Base-by-base conservation (phyloP, 2,113 vertebrate genomes). In the Calidris pygmaea region DNA sequence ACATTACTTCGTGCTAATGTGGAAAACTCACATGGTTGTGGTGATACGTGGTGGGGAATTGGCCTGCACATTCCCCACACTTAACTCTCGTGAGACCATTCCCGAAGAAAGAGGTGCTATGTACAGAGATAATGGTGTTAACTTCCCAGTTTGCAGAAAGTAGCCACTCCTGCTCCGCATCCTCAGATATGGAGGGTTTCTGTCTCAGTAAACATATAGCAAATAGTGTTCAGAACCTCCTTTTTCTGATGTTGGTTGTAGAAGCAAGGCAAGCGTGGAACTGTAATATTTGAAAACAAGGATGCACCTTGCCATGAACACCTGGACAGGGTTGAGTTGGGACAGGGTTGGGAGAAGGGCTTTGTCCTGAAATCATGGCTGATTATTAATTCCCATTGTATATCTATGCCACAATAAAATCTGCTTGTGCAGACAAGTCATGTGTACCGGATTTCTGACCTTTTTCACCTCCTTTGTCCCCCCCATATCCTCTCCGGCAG, bases 401-500 rank as follows among this genome's bases (percentile, higher is more conserved):
- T 80, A 23, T 67, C 29, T 50, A 0, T 67, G 74, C 37, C 65
- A 34, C 45, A 16, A 6, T 29, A 10, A 14, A 16, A 35, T 10
- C 18, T 24, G 8, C 39, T 59, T 56, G 27, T 75, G 56, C 52
- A 67, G 20, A 12, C 10, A 60, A 56, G 27, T 65, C 53, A n/a
- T 30, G 22, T 34, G 6, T 11, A 20, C 0, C 3, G 63, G 63
- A 55, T 22, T 8, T 56, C 60, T 95, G 84, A 77, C 73, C 88
- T 89, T 71, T 27, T 55, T 80, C 84, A 89, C 55, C 75, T 87
- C 53, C 55, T 37, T 39, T 90, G 71, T 78, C 27, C n/a, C n/a
- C 43, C 35, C n/a, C 81, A 94, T 93, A 94, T 96, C 91, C 77
- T 94, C 71, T 76, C 70, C 26, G 58, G 78, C 66, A 70, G 60